Base-by-base conservation (phyloP, 1,140 invertebrate species). In the Eumaeus atala region DNA sequence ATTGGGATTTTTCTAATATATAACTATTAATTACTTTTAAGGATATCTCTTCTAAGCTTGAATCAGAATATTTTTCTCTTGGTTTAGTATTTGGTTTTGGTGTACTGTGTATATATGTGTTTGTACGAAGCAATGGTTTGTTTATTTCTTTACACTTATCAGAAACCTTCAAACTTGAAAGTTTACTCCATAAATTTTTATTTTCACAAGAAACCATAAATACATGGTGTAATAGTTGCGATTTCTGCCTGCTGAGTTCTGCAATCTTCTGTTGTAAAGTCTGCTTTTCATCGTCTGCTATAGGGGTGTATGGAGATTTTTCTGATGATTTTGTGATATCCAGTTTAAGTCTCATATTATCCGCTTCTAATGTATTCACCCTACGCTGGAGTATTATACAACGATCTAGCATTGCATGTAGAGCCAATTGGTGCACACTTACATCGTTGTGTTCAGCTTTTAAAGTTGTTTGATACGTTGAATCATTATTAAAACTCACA, bases 151-250 rank as follows among this genome's bases (percentile, higher is more conserved):
- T 4, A 77, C 84, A 60, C 89, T 89, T 82, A 18, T 82, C 75
- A 44, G 62, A 37, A 3, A 56, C 61, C 48, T 78, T 92, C 40
- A 94, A 80, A 71, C 88, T 87, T 1, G 91, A 91, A 21, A 95
- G 81, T 68, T 91, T 91, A 49, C 88, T 91, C 94, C 94, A 95
- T 16, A 95, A 77, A 56, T 92, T 91, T 68, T 92, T 90, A 78
- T 95, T 95, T 83, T 95, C 94, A 67, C 90, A 90, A 1, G 93
- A 91, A 8, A 95, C 93, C 92, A 95, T 94, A 60, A 90, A 90
- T 40, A 95, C 89, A 67, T 94, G 93, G 75, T 94, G 91, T 58
- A 91, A 89, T 7, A 95, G 73, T 69, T 94, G 93, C 4, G 90
- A 90, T 64, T 94, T 95, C 70, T 95, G 92, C 68, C 92, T 92